phyloP scores from a whole-genome alignment of 2,888 invertebrate species.

The Drosophila algonquin region DNA sequence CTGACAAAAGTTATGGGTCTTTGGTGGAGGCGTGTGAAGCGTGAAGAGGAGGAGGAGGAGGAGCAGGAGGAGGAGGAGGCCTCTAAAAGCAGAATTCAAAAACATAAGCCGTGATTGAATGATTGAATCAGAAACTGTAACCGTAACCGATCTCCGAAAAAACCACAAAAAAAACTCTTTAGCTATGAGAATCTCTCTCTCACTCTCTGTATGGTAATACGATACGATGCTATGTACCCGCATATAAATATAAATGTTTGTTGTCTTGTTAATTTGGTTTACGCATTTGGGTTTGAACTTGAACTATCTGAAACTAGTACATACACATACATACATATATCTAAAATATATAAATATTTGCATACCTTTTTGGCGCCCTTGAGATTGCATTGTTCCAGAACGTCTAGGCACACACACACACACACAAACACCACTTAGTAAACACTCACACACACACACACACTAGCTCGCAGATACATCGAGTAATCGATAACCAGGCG shows the following conservation, averaged over 20 bases:
- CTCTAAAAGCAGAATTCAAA: slow-evolving; percentile 83
- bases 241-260: slow-evolving; percentile 63
- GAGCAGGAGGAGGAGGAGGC: slow-evolving; percentile 1
- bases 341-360: slow-evolving; percentile 65
- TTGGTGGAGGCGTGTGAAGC: slow-evolving; percentile 41
- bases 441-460: slow-evolving; percentile 11
- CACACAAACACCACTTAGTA: slow-evolving; percentile 12
- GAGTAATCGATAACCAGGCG: slow-evolving; percentile 11
- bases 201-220: slow-evolving; percentile 24
- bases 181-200: slow-evolving; percentile 66
- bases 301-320: slow-evolving; percentile 18
- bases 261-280: slow-evolving; percentile 77
- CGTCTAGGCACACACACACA: slow-evolving; percentile 60
- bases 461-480: slow-evolving; percentile 21
- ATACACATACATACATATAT: slow-evolving; percentile 28
- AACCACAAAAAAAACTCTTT: slow-evolving; percentile 43
- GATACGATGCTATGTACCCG: slow-evolving; percentile 1
- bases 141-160: slow-evolving; percentile 9
- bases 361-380: slow-evolving; percentile 75
- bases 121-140: slow-evolving; percentile 6
- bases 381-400: slow-evolving; percentile 67
- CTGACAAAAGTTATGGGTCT: slow-evolving; percentile 14
- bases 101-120: slow-evolving; percentile 11
- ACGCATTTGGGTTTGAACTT: slow-evolving; percentile 72
- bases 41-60: too few relatives aligned